Conservation (phyloP, 2,888 invertebrate genomes). For the Mythimna vitellina region DNA sequence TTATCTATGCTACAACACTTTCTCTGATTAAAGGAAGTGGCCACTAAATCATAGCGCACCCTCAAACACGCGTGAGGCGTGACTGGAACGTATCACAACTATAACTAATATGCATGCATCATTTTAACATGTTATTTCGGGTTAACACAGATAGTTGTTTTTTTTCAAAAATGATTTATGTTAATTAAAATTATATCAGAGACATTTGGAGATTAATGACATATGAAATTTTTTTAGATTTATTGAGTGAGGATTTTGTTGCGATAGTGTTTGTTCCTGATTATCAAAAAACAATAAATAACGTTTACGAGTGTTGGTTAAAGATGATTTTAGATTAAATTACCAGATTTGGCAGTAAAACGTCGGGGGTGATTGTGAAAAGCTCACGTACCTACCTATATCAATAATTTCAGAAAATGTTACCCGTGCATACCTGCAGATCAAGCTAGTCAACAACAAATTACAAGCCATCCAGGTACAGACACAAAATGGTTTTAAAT, state of each 20-base stretch:
- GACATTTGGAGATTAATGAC: not conserved
- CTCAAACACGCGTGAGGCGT: conserved; percentile 74
- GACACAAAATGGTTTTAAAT: conserved; percentile 30
- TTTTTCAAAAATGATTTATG: not conserved
- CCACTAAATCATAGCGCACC: conserved; percentile 80
- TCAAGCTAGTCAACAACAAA: conserved; percentile 11
- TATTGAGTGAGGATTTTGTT: not conserved
- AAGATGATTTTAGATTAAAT: too few species aligned
- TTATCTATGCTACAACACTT: conserved; percentile 73
- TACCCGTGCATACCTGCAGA: not conserved
- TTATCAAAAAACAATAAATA: too few species aligned
- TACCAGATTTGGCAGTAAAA: too few species aligned
- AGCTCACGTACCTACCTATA: too few species aligned
- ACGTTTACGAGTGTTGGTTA: too few species aligned
- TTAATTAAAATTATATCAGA: not conserved
- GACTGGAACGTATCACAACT: conserved; percentile 66
- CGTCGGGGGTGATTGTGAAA: too few species aligned
- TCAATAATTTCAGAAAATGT: too few species aligned
- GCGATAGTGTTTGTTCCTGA: too few species aligned
- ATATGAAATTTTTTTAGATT: not conserved
- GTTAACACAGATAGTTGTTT: conserved; percentile 5
- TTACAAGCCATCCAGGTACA: not conserved
- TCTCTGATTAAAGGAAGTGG: conserved; percentile 80
- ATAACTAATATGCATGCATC: conserved; percentile 42
- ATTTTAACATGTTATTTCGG: conserved; percentile 31